These are phyloP conservation scores for Epizoanthus scotinus DNA, from an alignment of 92 coral and sea anemone genomes.

Conservation along the genomic window DNA sequence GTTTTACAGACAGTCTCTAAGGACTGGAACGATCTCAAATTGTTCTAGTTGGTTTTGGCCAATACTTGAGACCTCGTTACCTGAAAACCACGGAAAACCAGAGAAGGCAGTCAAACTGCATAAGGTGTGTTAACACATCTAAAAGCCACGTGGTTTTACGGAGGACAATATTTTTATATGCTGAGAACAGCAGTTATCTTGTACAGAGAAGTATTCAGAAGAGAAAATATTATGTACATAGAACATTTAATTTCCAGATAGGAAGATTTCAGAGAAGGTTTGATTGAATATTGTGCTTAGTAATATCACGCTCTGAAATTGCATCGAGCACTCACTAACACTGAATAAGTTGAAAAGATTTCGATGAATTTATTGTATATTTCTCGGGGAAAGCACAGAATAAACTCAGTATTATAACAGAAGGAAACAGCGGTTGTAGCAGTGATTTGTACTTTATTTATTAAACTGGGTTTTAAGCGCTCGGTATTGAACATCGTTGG, in stretches of 20 bases:
- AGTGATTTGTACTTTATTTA: neutral
- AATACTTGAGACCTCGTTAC: slow-evolving; percentile 8
- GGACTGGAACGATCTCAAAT: slow-evolving; percentile 23
- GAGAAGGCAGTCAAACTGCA: slow-evolving; percentile 16
- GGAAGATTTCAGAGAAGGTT: slow-evolving; percentile 14
- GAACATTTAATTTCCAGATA: slow-evolving; percentile 29
- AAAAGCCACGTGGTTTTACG: slow-evolving; percentile 42
- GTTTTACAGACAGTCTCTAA: neutral
- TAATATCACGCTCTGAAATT: slow-evolving; percentile 31
- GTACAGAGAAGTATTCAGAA: slow-evolving; percentile 34
- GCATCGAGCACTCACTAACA: slow-evolving; percentile 7
- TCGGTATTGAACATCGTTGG: slow-evolving; percentile 8
- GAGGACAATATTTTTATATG: slow-evolving; percentile 43
- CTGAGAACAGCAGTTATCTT: slow-evolving; percentile 25
- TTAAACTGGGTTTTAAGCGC: neutral
- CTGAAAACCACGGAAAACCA: slow-evolving; percentile 31
- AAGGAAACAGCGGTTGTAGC: neutral
- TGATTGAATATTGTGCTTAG: slow-evolving; percentile 16
- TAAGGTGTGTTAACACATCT: slow-evolving; percentile 28
- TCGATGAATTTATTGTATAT: slow-evolving; percentile 41
- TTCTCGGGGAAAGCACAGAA: slow-evolving; percentile 32
- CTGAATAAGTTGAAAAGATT: slow-evolving; percentile 22
- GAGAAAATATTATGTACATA: slow-evolving; percentile 36
- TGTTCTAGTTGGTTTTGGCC: slow-evolving; percentile 32
- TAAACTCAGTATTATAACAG: slow-evolving; percentile 9